Base-by-base conservation (phyloP, 2,888 invertebrate species). In the Mellilla xanthometata region DNA sequence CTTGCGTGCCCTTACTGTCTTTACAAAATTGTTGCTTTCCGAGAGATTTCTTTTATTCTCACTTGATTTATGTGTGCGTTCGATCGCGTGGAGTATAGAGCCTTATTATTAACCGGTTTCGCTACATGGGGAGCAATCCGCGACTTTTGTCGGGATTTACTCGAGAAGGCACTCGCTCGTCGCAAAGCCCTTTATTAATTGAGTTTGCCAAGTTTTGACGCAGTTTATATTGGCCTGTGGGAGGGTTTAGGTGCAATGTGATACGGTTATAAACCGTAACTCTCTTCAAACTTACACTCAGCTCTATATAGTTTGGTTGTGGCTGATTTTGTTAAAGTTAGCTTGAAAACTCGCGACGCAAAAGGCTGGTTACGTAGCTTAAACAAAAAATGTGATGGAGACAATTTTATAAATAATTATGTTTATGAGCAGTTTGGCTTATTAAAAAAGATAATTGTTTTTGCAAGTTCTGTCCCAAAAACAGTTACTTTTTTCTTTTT, bases 41-140 rank as follows among this genome's bases (percentile, higher is more conserved):
- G 35, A 40, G 41, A 54, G 54, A 60, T 64, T 60, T 58, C 56
- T 61, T 65, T 61, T 60, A 57, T 57, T 56, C 52, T 49, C 39
- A 44, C 36, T 49, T 71, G 68, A 71, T 71, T 71, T 70, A 71
- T 68, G 58, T 55, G 54, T 38, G 46, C 53, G 49, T 61, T 54
- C 54, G 53, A 47, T 60, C 58, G 49, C 48, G 49, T 31, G 34
- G 45, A 49, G 29, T 41, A 49, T 52, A 58, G 50, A 55, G 53
- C 46, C 52, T 56, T 61, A 66, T 67, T 65, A 67, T 64, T 66
- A 66, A 66, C 60, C 65, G 58, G 45, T 62, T 58, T 63, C 56
- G 56, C 54, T 60, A 40, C 44, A 57, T 54, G 60, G 54, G 56
- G 55, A 58, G 49, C 54, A 30, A 53, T 48, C 50, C 50, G 36